Percentiles rank a stretch among this genome's conserved stretches.
Evolutionary conservation across 2,888 invertebrate species (phyloP).

Genomic region (Podabrus alpinus): DNA sequence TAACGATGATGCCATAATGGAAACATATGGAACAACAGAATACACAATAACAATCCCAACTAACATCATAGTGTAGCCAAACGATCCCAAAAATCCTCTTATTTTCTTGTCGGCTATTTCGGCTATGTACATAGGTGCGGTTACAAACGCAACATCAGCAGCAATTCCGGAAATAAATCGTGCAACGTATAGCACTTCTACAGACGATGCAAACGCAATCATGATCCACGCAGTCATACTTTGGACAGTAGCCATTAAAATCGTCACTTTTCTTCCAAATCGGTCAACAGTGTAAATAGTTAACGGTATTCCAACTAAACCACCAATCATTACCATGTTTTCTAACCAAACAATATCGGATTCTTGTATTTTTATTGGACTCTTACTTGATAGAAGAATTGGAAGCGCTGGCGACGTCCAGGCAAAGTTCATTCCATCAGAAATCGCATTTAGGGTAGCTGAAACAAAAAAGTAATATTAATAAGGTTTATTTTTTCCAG

Average conservation of each 20-base stretch:
- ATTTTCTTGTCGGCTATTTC: too few species aligned
- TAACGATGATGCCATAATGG: constrained; percentile 45
- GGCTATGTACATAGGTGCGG: too few species aligned
- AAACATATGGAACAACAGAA: constrained; percentile 48
- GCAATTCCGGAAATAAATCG: constrained; percentile 51
- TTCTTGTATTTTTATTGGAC: constrained; percentile 43
- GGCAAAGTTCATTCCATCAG: constrained; percentile 54
- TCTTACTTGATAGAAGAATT: constrained; percentile 42
- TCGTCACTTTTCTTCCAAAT: constrained; percentile 47
- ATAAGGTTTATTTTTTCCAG: too few species aligned
- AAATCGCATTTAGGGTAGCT: constrained; percentile 50
- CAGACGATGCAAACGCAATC: constrained; percentile 46
- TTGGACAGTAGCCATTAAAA: constrained; percentile 45
- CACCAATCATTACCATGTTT: constrained; percentile 41
- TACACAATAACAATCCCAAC: constrained; percentile 50
- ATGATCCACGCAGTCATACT: too few species aligned
- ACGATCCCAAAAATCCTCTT: too few species aligned
- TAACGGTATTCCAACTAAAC: too few species aligned
- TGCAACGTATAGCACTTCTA: constrained; percentile 46
- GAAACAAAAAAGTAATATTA: constrained; percentile 27
- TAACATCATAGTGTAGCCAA: constrained; percentile 52
- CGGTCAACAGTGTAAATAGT: constrained; percentile 47
- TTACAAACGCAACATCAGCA: constrained; percentile 52
- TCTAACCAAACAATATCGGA: constrained; percentile 42
- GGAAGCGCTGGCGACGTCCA: constrained; percentile 51